phyloP scores from a whole-genome alignment of 2,113 vertebrate species.

The Bothrops jararaca region DNA sequence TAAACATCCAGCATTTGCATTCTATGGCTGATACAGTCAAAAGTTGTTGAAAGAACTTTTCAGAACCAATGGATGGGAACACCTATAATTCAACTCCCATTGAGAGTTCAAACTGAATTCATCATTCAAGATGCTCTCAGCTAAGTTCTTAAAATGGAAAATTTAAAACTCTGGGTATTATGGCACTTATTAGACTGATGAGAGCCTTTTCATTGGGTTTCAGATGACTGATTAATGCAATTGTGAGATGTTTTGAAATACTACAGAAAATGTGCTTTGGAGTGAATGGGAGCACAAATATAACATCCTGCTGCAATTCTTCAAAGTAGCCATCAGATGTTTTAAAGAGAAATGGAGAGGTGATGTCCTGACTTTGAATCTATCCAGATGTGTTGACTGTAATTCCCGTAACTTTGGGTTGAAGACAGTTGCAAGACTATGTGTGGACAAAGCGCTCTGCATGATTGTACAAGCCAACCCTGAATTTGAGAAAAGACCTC shows the following conservation, averaged over 20 bases:
- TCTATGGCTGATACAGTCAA: background rate
- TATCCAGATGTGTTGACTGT: background rate
- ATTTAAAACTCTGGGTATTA: background rate
- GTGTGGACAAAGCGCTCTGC: background rate
- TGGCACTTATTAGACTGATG: background rate
- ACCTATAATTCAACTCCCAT: background rate
- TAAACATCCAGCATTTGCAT: background rate
- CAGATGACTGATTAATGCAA: background rate
- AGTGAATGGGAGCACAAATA: background rate
- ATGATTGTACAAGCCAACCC: background rate
- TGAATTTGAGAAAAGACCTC: slow-evolving; percentile 10
- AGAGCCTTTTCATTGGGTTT: background rate
- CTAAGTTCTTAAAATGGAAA: background rate
- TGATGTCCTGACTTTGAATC: background rate
- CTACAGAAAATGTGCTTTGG: background rate
- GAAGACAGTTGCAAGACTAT: background rate
- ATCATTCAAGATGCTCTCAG: background rate
- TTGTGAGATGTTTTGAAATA: background rate
- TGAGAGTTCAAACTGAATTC: background rate
- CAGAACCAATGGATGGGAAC: background rate
- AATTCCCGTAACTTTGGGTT: background rate
- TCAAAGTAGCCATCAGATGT: background rate
- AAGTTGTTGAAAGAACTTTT: background rate
- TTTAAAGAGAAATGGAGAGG: background rate
- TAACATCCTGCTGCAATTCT: background rate